These are phyloP conservation scores for Hippocampus comes DNA, from an alignment of 2,113 vertebrate species.

Conservation along the genomic window DNA sequence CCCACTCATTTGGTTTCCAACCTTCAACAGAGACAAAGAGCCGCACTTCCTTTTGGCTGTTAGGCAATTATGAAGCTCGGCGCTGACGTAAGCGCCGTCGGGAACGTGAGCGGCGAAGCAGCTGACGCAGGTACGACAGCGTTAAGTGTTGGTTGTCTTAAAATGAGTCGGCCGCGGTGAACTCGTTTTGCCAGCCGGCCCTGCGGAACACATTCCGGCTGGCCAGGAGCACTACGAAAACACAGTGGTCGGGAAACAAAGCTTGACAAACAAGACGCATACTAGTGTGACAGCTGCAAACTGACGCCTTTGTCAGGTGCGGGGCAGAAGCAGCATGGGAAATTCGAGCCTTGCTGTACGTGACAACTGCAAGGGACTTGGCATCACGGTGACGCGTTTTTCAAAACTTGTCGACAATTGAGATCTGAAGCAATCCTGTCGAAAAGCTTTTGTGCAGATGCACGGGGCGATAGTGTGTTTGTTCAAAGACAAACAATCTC, in stretches of 20 bases:
- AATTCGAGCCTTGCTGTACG: neutral
- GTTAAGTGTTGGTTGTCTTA: slow-evolving; percentile 8
- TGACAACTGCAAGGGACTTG: neutral
- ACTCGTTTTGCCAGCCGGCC: slow-evolving; percentile 69
- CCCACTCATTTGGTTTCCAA: neutral
- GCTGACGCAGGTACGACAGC: slow-evolving; percentile 11
- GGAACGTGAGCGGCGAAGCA: slow-evolving; percentile 17
- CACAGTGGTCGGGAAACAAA: slow-evolving; percentile 9
- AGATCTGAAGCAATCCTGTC: no score
- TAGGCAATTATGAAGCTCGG: neutral
- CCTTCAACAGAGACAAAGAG: neutral
- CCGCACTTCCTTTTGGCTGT: neutral
- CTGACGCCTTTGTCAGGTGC: neutral
- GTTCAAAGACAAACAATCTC: no score
- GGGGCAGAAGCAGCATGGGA: neutral
- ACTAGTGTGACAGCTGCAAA: slow-evolving; percentile 12
- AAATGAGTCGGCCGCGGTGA: slow-evolving; percentile 30
- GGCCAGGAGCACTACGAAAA: slow-evolving; percentile 28
- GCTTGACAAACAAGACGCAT: slow-evolving; percentile 32
- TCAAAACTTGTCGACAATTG: no score
- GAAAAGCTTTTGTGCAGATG: no score
- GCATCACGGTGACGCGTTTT: no score
- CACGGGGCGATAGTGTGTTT: no score
- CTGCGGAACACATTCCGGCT: slow-evolving; percentile 46
- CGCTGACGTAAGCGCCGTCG: slow-evolving; percentile 1